Conservation (phyloP, 1,140 invertebrate species). For the Frieseomelitta varia region DNA sequence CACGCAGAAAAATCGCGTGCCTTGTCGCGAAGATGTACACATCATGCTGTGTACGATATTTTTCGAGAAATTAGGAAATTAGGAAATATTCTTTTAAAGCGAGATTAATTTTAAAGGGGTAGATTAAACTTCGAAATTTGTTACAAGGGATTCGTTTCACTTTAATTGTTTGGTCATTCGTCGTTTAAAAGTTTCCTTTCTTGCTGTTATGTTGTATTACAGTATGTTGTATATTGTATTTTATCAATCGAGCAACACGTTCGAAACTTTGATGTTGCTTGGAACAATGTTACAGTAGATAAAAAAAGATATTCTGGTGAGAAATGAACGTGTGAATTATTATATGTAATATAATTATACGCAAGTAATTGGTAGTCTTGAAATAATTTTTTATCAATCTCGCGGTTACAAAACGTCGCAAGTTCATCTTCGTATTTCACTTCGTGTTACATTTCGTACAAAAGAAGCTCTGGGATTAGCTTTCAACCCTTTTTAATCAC, state of each 20-base stretch:
- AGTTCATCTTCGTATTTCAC: too few relatives aligned
- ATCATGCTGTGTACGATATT: neutral
- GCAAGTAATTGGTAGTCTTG: neutral
- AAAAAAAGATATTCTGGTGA: neutral
- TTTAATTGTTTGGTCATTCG: neutral
- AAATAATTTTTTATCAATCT: too few relatives aligned
- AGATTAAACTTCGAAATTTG: neutral
- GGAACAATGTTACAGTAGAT: neutral
- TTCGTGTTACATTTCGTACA: too few relatives aligned
- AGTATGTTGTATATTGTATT: too few relatives aligned
- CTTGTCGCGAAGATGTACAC: neutral
- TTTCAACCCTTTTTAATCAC: neutral
- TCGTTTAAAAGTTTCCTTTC: neutral
- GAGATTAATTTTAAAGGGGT: too few relatives aligned
- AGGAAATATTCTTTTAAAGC: neutral
- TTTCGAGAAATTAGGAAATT: too few relatives aligned
- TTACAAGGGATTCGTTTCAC: neutral
- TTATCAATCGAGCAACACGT: neutral
- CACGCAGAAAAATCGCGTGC: too few relatives aligned
- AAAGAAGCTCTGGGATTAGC: neutral
- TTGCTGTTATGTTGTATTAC: neutral
- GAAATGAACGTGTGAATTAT: neutral
- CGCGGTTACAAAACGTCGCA: too few relatives aligned
- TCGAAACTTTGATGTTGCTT: neutral
- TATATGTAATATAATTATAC: too few relatives aligned